Conservation (phyloP, 2,113 vertebrate species). For the Sterna hirundo region DNA sequence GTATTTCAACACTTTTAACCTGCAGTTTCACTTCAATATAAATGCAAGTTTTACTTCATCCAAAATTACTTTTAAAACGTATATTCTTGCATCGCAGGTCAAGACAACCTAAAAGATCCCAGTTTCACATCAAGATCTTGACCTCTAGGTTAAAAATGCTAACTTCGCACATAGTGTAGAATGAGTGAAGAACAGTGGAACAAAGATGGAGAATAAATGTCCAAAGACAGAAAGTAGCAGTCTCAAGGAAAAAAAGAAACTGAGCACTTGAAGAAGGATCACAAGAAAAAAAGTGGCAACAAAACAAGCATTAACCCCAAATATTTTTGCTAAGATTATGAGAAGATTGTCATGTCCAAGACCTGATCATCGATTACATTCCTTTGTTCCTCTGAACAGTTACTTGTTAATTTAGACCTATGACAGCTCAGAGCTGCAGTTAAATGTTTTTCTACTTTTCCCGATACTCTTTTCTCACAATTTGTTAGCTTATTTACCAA, state of each 20-base stretch:
- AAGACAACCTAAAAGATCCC: background rate
- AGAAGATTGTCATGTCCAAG: background rate
- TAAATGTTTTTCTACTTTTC: background rate
- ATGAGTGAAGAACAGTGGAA: background rate
- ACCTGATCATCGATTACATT: background rate
- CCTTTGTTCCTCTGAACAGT: background rate
- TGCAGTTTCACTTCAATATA: background rate
- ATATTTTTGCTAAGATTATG: background rate
- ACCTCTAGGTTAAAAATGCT: background rate
- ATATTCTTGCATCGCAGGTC: background rate
- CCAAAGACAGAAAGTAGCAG: background rate
- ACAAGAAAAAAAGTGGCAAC: background rate
- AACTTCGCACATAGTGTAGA: background rate
- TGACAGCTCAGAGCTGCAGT: background rate
- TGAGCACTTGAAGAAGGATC: background rate
- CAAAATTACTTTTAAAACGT: background rate
- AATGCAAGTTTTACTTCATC: background rate
- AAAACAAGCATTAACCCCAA: background rate
- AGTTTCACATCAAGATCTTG: background rate
- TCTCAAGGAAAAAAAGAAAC: background rate
- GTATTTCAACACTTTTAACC: background rate
- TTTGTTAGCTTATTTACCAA: background rate
- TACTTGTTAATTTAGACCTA: background rate
- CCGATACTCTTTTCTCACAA: background rate
- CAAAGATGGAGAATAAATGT: background rate